These are phyloP conservation scores for Crocidura indochinensis DNA, from an alignment of 2,797 vertebrate species.

Conservation along the genomic window DNA sequence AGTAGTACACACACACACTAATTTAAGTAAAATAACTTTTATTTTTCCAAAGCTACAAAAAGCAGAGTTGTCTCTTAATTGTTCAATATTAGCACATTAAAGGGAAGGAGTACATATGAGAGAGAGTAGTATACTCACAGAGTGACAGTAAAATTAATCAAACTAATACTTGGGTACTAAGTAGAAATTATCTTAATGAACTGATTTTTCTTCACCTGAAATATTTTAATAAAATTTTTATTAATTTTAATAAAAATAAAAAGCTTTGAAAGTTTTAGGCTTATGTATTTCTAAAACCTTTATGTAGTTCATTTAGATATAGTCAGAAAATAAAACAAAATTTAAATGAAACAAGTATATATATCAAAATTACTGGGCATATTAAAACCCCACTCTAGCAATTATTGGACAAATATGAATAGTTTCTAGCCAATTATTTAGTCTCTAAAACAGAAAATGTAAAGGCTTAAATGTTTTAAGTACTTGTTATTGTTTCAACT, in stretches of 20 bases:
- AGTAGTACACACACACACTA: too few relatives aligned
- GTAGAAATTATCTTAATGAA: neutral
- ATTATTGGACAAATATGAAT: neutral
- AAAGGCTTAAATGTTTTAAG: slow-evolving; percentile 44
- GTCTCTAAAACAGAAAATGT: slow-evolving; percentile 47
- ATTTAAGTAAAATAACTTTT: too few relatives aligned
- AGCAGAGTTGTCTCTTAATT: neutral
- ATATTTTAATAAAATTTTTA: neutral
- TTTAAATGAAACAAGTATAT: slow-evolving; percentile 9
- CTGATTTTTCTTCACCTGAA: slow-evolving; percentile 13
- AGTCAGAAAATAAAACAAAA: slow-evolving; percentile 27
- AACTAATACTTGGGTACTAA: neutral
- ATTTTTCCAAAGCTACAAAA: neutral
- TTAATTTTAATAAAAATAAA: neutral
- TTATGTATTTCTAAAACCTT: neutral
- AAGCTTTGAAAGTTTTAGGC: neutral
- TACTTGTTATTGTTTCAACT: slow-evolving; percentile 47
- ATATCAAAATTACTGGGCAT: neutral
- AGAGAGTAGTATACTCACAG: rapidly evolving
- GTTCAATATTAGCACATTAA: neutral
- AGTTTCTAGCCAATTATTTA: neutral
- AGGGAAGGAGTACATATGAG: rapidly evolving
- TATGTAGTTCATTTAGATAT: neutral
- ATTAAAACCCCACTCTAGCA: neutral
- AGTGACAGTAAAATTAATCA: neutral